Evolutionary conservation across 2,888 invertebrate genomes (phyloP).

Genomic region (Kryphioiulus occultus): DNA sequence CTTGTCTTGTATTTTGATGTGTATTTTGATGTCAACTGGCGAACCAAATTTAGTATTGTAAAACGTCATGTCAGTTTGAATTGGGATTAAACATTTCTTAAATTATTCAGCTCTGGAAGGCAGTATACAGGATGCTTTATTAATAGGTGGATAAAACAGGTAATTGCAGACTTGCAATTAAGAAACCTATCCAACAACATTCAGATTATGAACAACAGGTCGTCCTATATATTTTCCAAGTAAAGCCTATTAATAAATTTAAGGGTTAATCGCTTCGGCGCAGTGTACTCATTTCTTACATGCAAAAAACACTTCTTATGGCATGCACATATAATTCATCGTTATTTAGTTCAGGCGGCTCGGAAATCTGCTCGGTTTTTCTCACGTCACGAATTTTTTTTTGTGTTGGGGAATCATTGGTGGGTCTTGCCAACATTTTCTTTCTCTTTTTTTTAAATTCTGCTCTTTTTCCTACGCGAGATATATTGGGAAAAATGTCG

Average conservation of each 20-base stretch:
- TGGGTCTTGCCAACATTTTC: not conserved
- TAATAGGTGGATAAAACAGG: not conserved
- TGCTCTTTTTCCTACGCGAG: not conserved
- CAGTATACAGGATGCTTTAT: too few relatives aligned
- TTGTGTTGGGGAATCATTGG: not conserved
- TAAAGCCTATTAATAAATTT: not conserved
- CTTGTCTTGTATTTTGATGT: too few relatives aligned
- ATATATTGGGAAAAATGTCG: slow-evolving; percentile 21
- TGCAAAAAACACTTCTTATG: not conserved
- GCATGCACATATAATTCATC: not conserved
- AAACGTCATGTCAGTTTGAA: too few relatives aligned
- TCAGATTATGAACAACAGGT: not conserved
- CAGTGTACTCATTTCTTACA: not conserved
- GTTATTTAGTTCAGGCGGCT: not conserved
- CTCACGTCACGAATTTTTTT: not conserved
- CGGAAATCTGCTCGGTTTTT: not conserved
- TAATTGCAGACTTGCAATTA: not conserved
- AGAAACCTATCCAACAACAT: not conserved
- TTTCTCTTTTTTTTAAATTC: slow-evolving; percentile 6
- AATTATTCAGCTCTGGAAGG: too few relatives aligned
- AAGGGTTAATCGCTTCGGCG: not conserved
- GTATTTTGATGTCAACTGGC: too few relatives aligned
- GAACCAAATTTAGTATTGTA: too few relatives aligned
- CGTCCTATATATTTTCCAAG: not conserved
- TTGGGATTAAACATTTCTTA: too few relatives aligned